phyloP scores from a whole-genome alignment of 2,113 vertebrate genomes.

The Melospiza georgiana region DNA sequence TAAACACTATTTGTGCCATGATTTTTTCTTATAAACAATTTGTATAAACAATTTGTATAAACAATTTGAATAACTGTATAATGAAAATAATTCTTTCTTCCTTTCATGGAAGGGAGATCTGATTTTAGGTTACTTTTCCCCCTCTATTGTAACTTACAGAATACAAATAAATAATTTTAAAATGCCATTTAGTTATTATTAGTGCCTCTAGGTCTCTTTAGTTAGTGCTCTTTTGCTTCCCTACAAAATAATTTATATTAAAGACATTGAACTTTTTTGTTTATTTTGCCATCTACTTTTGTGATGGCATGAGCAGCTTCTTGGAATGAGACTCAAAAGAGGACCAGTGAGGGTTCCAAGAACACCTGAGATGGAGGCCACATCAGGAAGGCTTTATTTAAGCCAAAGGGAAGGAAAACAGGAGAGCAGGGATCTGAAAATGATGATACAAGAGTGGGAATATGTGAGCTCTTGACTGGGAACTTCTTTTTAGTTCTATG shows the following conservation, averaged over 20 bases:
- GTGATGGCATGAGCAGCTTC: not conserved
- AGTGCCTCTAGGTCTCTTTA: not conserved
- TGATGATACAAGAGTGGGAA: not conserved
- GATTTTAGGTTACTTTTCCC: not conserved
- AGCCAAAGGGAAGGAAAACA: not conserved
- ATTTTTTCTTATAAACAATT: not conserved
- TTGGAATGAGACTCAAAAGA: not conserved
- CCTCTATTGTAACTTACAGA: not conserved
- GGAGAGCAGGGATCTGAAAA: not conserved
- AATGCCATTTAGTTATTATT: not conserved
- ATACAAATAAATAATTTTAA: not conserved
- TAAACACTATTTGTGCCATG: not conserved
- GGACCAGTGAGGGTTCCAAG: not conserved
- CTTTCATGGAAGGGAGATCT: not conserved
- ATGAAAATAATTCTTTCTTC: not conserved
- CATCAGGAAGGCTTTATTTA: not conserved
- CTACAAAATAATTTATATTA: not conserved
- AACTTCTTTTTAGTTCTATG: not conserved
- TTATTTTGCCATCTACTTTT: not conserved
- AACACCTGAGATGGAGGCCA: not conserved
- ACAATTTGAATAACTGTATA: not conserved
- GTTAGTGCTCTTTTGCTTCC: not conserved
- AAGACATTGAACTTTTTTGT: not conserved
- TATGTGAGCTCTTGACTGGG: not conserved
- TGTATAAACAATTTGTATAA: not conserved